phyloP scores from a whole-genome alignment of 2,113 vertebrate species.

The Indicator maculatus region DNA sequence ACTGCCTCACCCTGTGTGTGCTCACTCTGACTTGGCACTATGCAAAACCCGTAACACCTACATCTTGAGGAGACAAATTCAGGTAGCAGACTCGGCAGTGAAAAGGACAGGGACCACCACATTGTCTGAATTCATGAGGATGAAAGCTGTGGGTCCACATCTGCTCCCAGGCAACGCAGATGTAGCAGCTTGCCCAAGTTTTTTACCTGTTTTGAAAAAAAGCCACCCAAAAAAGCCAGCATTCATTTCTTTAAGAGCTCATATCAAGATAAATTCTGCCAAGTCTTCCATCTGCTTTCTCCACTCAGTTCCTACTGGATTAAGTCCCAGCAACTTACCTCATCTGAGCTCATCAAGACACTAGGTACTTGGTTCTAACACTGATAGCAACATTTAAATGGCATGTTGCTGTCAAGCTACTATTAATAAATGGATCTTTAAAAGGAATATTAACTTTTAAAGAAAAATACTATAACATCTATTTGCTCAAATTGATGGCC shows the following conservation, averaged over 20 bases:
- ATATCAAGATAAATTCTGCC: background rate
- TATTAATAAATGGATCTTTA: background rate
- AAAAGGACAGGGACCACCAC: background rate
- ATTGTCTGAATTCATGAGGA: background rate
- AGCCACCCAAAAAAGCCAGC: background rate
- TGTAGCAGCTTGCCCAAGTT: background rate
- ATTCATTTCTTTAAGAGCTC: background rate
- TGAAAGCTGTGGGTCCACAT: background rate
- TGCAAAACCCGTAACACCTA: background rate
- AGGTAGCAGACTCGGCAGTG: background rate
- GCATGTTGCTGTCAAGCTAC: background rate
- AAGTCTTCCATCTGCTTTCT: background rate
- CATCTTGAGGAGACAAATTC: background rate
- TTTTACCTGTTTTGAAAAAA: background rate
- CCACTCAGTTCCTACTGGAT: background rate
- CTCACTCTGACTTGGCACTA: background rate
- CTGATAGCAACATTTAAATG: background rate
- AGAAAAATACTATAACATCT: background rate
- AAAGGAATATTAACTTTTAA: background rate
- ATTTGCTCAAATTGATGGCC: background rate
- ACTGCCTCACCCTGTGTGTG: accelerated
- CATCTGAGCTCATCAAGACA: background rate
- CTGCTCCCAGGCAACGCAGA: background rate
- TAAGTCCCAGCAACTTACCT: background rate
- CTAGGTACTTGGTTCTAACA: background rate